A percentile compares a stretch with the other conserved stretches of the same genome.
Conservation (phyloP, 2,113 vertebrate species). For the Takifugu flavidus region DNA sequence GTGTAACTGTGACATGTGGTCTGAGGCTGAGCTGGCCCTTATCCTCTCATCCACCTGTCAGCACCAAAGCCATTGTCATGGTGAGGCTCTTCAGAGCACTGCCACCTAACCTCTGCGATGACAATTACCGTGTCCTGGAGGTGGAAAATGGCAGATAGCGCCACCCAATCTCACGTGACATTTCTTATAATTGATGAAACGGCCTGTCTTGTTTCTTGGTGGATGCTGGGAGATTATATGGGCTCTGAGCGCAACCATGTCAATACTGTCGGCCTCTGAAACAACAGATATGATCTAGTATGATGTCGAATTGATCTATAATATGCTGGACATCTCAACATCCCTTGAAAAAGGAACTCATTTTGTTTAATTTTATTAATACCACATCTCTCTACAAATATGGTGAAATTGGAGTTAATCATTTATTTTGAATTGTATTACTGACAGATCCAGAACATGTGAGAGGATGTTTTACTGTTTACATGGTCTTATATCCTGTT, state of each 20-base stretch:
- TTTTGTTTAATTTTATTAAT: too few relatives aligned
- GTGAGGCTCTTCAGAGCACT: constrained; percentile 67
- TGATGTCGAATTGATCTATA: neutral
- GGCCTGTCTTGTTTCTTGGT: neutral
- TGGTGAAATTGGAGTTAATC: too few relatives aligned
- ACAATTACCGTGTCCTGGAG: constrained; percentile 46
- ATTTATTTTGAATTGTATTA: too few relatives aligned
- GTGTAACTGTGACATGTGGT: constrained; percentile 17
- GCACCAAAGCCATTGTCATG: constrained; percentile 76
- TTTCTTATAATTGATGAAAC: constrained; percentile 47
- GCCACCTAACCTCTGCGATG: constrained; percentile 36
- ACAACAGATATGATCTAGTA: constrained; percentile 17
- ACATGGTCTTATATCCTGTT: too few relatives aligned
- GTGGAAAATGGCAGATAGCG: constrained; percentile 22
- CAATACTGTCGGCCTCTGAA: constrained; percentile 6
- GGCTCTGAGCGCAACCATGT: neutral
- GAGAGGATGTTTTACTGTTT: too few relatives aligned
- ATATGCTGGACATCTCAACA: too few relatives aligned
- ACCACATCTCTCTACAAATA: too few relatives aligned
- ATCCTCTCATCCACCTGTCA: constrained; percentile 52
- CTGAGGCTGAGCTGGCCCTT: constrained; percentile 74
- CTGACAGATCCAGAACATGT: too few relatives aligned
- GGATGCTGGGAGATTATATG: constrained; percentile 3
- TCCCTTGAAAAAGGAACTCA: too few relatives aligned
- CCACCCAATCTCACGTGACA: constrained; percentile 32